Conservation (phyloP, 2,888 invertebrate species). For the Cheilosia impressa region DNA sequence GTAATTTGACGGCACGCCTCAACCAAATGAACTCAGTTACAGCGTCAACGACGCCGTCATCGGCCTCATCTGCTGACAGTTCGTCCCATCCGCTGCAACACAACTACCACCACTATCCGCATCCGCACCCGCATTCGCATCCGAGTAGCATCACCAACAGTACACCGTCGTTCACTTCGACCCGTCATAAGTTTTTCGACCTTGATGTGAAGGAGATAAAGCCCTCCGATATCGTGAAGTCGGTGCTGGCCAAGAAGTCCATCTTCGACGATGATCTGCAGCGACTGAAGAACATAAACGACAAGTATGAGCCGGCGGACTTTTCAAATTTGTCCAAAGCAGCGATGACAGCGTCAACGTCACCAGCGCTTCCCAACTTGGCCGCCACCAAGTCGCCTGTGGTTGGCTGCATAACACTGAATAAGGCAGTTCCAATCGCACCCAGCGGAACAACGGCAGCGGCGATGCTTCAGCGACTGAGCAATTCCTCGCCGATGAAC, state of each 20-base stretch:
- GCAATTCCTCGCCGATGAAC: slow-evolving; percentile 83
- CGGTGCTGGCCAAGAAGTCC: slow-evolving; percentile 94
- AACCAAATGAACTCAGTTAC: slow-evolving; percentile 77
- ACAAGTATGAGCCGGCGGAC: slow-evolving; percentile 89
- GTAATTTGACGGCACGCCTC: slow-evolving; percentile 63
- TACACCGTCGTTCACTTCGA: slow-evolving; percentile 84
- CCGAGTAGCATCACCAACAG: slow-evolving; percentile 84
- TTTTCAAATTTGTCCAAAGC: slow-evolving; percentile 76
- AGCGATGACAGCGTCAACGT: slow-evolving; percentile 76
- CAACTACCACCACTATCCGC: slow-evolving; percentile 79
- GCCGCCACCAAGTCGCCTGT: slow-evolving; percentile 81
- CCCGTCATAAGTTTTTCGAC: slow-evolving; percentile 90
- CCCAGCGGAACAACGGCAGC: slow-evolving; percentile 57
- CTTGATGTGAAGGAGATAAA: slow-evolving; percentile 92
- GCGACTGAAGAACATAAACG: slow-evolving; percentile 93
- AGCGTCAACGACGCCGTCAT: slow-evolving; percentile 84
- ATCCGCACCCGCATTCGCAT: slow-evolving; percentile 81
- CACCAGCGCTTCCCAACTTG: slow-evolving; percentile 82
- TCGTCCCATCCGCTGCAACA: slow-evolving; percentile 63
- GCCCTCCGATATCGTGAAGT: slow-evolving; percentile 96
- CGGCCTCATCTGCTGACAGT: slow-evolving; percentile 83
- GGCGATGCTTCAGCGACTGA: slow-evolving; percentile 80
- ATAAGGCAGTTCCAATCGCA: slow-evolving; percentile 37
- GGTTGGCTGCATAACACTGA: slow-evolving; percentile 76
- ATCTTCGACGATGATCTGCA: slow-evolving; percentile 98